These are phyloP conservation scores for Pheosia gnoma DNA, from an alignment of 2,888 invertebrate species.

Conservation along the genomic window DNA sequence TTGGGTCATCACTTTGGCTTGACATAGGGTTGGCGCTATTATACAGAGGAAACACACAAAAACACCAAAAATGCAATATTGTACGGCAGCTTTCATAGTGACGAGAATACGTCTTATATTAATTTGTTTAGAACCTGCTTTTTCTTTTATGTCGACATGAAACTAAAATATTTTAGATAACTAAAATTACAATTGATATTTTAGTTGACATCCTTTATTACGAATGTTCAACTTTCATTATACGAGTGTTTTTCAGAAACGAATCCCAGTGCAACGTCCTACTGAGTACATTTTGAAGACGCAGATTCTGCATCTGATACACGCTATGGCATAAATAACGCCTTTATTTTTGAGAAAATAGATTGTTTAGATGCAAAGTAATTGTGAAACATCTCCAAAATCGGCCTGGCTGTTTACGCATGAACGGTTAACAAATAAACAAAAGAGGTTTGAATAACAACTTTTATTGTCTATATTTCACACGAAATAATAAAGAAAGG, in stretches of 20 bases:
- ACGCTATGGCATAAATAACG: background rate
- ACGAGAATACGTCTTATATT: too few species aligned
- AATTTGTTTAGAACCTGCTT: too few species aligned
- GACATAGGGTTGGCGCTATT: background rate
- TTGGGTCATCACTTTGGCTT: background rate
- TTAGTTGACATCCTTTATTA: too few species aligned
- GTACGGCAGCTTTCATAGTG: background rate
- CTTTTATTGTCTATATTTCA: background rate
- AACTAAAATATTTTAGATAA: too few species aligned
- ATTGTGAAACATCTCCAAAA: conserved; percentile 1
- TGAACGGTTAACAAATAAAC: background rate
- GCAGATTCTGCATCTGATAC: conserved; percentile 7
- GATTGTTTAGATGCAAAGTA: background rate
- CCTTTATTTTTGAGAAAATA: background rate
- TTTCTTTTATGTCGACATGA: too few species aligned
- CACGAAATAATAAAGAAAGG: too few species aligned
- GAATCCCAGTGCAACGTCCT: conserved; percentile 23
- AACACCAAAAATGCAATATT: background rate
- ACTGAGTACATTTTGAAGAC: conserved; percentile 10
- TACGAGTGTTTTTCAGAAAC: conserved; percentile 5
- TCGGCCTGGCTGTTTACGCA: conserved; percentile 3
- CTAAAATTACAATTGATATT: too few species aligned
- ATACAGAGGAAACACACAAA: background rate
- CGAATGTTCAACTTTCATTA: background rate
- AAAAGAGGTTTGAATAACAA: background rate